These are phyloP conservation scores for Noturus placidus DNA, from an alignment of 2,113 vertebrate species.

Conservation along the genomic window DNA sequence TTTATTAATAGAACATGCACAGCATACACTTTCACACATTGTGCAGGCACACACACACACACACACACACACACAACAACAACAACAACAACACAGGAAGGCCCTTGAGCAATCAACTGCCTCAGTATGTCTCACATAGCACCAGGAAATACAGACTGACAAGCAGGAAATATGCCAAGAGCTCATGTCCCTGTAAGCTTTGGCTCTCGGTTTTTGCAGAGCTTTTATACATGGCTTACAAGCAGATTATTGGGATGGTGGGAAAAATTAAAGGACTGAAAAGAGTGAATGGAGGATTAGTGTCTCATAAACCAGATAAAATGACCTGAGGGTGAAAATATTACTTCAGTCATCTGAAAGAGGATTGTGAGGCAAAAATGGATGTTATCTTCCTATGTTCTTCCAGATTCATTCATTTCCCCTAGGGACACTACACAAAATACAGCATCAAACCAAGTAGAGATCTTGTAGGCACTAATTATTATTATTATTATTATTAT, in stretches of 20 bases:
- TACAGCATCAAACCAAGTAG: background rate
- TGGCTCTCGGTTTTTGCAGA: background rate
- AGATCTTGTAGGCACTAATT: background rate
- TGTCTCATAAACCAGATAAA: slow-evolving; percentile 22
- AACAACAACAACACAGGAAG: background rate
- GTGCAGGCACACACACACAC: background rate
- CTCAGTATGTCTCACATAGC: slow-evolving; percentile 4
- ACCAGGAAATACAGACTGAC: slow-evolving; percentile 13
- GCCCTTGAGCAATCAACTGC: slow-evolving; percentile 16
- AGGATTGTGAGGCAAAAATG: background rate
- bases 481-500: background rate
- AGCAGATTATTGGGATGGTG: background rate
- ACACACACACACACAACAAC: background rate
- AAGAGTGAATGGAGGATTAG: slow-evolving; percentile 1
- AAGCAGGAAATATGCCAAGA: slow-evolving; percentile 29
- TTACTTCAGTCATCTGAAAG: background rate
- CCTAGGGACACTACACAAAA: background rate
- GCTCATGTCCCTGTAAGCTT: background rate
- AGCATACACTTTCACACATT: background rate
- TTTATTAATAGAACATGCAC: slow-evolving; percentile 35
- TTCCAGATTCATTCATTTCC: background rate
- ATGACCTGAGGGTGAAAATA: background rate
- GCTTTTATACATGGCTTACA: background rate
- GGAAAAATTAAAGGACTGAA: background rate
- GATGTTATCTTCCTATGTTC: background rate